Evolutionary conservation across 2,113 vertebrate species (phyloP).

Genomic region (Muntiacus muntjak): DNA sequence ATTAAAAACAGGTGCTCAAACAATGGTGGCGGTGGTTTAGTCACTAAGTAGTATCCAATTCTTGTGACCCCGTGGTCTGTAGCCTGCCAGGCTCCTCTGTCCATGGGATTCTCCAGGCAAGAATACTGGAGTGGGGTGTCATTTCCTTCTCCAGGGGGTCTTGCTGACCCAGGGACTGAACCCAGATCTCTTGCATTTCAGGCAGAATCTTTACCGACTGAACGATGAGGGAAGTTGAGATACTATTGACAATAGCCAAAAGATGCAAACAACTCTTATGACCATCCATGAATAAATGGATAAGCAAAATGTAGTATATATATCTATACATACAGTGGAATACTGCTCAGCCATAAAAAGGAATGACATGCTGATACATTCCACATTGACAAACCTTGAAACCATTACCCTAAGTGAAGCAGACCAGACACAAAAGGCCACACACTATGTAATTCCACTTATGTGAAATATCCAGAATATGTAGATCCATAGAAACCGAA

Average conservation of each 20-base stretch:
- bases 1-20: background rate
- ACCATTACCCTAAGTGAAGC: background rate
- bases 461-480: background rate
- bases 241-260: background rate
- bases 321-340: background rate
- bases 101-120: background rate
- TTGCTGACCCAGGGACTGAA: background rate
- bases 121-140: background rate
- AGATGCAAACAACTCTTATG: background rate
- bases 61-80: background rate
- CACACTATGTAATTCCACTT: background rate
- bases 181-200: background rate
- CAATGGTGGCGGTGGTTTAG: background rate
- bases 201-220: background rate
- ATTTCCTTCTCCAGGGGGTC: background rate
- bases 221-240: background rate
- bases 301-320: background rate
- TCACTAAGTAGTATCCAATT: background rate
- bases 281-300: background rate
- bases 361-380: background rate
- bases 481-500: background rate
- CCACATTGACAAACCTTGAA: background rate
- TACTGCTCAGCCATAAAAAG: background rate
- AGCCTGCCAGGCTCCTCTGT: background rate
- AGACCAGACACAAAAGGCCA: background rate